Base-by-base conservation (phyloP, 35 echinoderm and acorn worm genomes). In the Anneissia japonica region DNA sequence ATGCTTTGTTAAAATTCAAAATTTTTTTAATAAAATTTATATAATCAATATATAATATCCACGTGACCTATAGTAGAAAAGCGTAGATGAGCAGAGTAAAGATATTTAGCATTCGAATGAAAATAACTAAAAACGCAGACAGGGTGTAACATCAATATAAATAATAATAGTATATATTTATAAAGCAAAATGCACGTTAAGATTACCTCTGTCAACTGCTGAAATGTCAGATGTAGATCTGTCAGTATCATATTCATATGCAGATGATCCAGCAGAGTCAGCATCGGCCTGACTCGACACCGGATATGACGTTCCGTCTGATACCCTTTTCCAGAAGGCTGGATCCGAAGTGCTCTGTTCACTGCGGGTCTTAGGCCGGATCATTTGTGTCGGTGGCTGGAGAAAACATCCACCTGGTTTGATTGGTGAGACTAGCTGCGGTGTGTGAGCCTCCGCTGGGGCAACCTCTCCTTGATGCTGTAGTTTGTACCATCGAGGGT, bases 401-500 rank as follows among this genome's bases (percentile, higher is more conserved):
- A 64, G 51, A 23, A 64, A 64, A 23, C 10, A 64, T 64, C 51
- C 51, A 64, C 51, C 51, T 12, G 51, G 51, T 64, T 64, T 37
- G 7, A 81, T 81, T 0, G 79, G 79, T 3, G 79, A 81, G 6
- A 81, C n/a, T 10, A 39, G 35, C 23, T 81, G 35, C 0, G 79
- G 79, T 26, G 35, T 81, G 11, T 37, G 79, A 16, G 38, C 35
- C 37, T 81, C 35, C 3, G 79, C 79, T 38, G 35, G 35, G 11
- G 35, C 38, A 3, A 38, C 72, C 31, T 34, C 46, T 17, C 39
- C 56, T 23, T 83, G 82, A 79, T 91, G 77, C 36, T 74, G 84
- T 13, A 99, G 87, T 31, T 85, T 79, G 75, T 90, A 99, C 96
- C 96, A 99, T 11, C 89, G 89, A 34, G 92, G 92, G 9, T 87